phyloP scores from a whole-genome alignment of 2,797 vertebrate genomes.

The Clarias pachynema region DNA sequence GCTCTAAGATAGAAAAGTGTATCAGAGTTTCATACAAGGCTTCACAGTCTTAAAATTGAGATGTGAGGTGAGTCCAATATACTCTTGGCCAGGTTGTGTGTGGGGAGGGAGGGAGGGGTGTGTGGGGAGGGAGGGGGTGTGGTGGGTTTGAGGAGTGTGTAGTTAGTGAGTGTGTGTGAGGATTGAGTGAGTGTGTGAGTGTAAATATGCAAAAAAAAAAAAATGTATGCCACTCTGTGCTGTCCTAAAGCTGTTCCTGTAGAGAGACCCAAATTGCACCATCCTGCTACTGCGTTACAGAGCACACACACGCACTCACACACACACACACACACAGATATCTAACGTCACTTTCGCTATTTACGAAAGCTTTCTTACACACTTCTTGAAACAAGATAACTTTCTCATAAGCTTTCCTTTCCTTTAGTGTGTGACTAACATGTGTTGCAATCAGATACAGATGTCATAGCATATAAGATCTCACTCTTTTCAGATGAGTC shows the following conservation, averaged over 20 bases:
- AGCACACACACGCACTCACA: background rate
- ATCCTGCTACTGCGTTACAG: background rate
- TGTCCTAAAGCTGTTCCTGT: background rate
- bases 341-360: background rate
- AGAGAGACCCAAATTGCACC: slow-evolving; percentile 27
- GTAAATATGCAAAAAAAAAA: background rate
- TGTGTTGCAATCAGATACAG: background rate
- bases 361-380: background rate
- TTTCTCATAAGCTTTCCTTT: slow-evolving; percentile 8
- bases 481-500: background rate
- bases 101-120: background rate
- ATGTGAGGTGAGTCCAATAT: background rate
- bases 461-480: background rate
- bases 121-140: background rate
- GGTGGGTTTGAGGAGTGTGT: too few relatives aligned
- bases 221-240: background rate
- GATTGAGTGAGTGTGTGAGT: too few relatives aligned
- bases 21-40: background rate
- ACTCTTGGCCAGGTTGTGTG: background rate
- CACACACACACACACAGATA: background rate
- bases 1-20: background rate
- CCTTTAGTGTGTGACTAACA: background rate
- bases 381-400: background rate
- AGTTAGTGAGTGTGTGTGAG: too few relatives aligned
- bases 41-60: background rate